Conservation (phyloP, 1,140 invertebrate genomes). For the Halictus rubicundus region DNA sequence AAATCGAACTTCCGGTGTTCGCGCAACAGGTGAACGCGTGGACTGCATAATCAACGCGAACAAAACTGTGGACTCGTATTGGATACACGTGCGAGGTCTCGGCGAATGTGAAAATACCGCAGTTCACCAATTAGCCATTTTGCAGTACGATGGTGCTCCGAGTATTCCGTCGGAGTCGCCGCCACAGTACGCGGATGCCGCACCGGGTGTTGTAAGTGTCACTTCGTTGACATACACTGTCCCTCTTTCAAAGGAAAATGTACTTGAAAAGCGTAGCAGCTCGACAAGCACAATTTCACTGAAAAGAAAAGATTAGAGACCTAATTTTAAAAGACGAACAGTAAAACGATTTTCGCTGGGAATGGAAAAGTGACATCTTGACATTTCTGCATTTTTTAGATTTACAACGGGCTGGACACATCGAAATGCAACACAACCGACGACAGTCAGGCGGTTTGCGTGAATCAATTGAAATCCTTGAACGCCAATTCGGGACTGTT, state of each 20-base stretch:
- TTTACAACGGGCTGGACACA: slow-evolving; percentile 88
- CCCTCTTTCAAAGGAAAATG: no score
- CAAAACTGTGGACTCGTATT: slow-evolving; percentile 80
- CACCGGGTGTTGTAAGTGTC: slow-evolving; percentile 26
- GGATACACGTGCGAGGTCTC: slow-evolving; percentile 80
- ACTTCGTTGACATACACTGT: no score
- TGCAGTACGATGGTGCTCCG: slow-evolving; percentile 38
- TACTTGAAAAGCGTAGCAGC: no score
- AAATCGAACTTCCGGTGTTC: no score
- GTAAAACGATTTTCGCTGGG: no score
- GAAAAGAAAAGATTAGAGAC: no score
- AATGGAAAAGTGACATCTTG: no score
- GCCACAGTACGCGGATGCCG: slow-evolving; percentile 6
- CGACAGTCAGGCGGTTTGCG: slow-evolving; percentile 85
- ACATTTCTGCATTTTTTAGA: slow-evolving; percentile 79
- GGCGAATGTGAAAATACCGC: slow-evolving; percentile 74
- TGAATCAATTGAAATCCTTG: slow-evolving; percentile 88
- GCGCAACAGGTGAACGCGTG: slow-evolving; percentile 82
- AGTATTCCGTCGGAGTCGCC: background rate
- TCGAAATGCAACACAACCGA: slow-evolving; percentile 79
- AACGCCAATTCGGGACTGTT: slow-evolving; percentile 78
- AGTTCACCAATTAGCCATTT: slow-evolving; percentile 55
- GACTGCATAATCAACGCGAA: slow-evolving; percentile 83
- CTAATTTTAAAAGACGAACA: no score
- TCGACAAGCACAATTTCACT: no score